These are phyloP conservation scores for Spermophilus dauricus DNA, from an alignment of 2,113 vertebrate genomes.

Conservation along the genomic window DNA sequence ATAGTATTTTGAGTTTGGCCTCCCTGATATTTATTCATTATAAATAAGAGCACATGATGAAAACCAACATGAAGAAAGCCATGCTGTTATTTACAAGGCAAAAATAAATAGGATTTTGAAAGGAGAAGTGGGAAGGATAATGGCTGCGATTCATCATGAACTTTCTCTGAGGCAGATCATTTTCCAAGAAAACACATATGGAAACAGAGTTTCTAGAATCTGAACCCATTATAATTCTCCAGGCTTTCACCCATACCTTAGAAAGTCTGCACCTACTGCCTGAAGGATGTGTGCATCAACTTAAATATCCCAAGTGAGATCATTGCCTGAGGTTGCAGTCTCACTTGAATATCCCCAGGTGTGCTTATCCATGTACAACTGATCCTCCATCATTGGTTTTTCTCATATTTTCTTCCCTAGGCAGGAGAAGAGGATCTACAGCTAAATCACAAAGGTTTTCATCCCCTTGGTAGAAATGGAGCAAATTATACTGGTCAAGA, in stretches of 20 bases:
- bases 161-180: background rate
- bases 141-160: no score
- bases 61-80: background rate
- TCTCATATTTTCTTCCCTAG: background rate
- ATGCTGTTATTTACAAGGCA: background rate
- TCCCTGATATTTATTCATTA: background rate
- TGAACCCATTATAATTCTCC: background rate
- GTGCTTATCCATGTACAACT: background rate
- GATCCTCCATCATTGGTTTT: background rate
- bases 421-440: background rate
- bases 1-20: background rate
- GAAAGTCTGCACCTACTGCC: background rate
- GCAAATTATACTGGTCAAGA: background rate
- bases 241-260: background rate
- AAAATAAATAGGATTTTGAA: background rate
- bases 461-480: background rate
- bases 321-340: no score
- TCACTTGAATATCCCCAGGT: background rate
- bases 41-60: background rate
- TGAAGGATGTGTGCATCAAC: rapidly evolving
- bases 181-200: background rate
- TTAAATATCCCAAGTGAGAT: no score
- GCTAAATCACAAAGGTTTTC: background rate
- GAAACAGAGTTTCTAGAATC: background rate
- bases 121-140: background rate